These are phyloP conservation scores for Deilephila porcellus DNA, from an alignment of 2,888 invertebrate species.

Conservation along the genomic window DNA sequence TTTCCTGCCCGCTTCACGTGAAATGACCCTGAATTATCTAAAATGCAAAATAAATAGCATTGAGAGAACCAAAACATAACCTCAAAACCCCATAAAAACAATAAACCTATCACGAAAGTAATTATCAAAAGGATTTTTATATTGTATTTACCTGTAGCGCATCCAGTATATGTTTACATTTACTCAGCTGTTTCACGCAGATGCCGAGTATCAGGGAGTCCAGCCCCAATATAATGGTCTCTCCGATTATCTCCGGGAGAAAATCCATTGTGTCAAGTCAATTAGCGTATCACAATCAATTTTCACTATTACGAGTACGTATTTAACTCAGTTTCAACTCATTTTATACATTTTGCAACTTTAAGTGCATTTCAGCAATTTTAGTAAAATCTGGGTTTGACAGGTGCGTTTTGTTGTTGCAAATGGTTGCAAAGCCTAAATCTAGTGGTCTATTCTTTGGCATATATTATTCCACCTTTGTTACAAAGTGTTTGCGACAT, in stretches of 20 bases:
- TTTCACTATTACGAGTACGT: not conserved
- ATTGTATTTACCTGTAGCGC: conserved; percentile 86
- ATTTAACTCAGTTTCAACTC: not conserved
- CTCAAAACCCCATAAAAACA: not conserved
- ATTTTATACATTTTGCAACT: not conserved
- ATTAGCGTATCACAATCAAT: not conserved
- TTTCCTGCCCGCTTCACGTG: too few relatives aligned
- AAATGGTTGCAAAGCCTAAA: conserved; percentile 2
- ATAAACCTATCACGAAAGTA: not conserved
- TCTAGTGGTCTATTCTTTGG: too few relatives aligned
- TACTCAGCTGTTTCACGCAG: conserved; percentile 90
- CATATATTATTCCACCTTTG: too few relatives aligned
- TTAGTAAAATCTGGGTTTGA: conserved; percentile 23
- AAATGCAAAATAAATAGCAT: not conserved
- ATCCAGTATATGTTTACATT: conserved; percentile 89
- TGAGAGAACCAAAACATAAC: conserved; percentile 10
- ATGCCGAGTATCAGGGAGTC: conserved; percentile 90
- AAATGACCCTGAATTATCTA: too few relatives aligned
- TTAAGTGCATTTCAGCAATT: not conserved
- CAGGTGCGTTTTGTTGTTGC: conserved; percentile 33
- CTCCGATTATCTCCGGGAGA: conserved; percentile 85
- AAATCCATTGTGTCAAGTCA: conserved; percentile 87
- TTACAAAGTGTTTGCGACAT: too few relatives aligned
- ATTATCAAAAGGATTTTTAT: not conserved
- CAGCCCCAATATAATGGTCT: conserved; percentile 89